A percentile compares a stretch with the other conserved stretches of the same genome.
These are phyloP conservation scores for Camelus bactrianus DNA, from an alignment of 2,113 vertebrate genomes.

Conservation along the genomic window DNA sequence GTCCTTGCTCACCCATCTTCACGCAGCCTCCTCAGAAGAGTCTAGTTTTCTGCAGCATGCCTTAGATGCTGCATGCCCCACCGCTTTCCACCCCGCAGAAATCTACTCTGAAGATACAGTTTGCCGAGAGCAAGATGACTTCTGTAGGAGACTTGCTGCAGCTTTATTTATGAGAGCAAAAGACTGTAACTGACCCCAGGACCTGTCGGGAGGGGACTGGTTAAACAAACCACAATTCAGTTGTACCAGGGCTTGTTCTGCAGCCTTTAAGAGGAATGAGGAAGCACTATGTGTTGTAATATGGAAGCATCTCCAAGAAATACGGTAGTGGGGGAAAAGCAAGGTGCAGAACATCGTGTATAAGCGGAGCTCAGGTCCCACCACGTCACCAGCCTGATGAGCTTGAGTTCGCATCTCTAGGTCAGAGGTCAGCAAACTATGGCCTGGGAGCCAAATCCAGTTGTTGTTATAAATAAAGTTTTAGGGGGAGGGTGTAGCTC, in stretches of 20 bases:
- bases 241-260: background rate
- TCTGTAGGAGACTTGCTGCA: background rate
- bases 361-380: background rate
- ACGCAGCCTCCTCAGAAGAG: background rate
- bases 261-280: background rate
- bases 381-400: background rate
- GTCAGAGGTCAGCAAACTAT: background rate
- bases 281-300: background rate
- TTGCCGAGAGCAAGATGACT: background rate
- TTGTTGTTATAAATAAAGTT: background rate
- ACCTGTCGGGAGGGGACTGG: background rate
- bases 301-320: background rate
- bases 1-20: background rate
- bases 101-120: background rate
- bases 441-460: background rate
- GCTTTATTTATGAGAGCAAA: background rate
- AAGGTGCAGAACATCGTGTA: background rate
- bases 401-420: background rate
- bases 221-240: background rate
- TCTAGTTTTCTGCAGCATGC: background rate
- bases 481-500: background rate
- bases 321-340: background rate
- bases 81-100: background rate
- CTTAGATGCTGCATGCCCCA: background rate
- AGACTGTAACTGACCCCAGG: background rate